Base-by-base conservation (phyloP, 2,888 invertebrate genomes). In the Perizoma affinitatum region DNA sequence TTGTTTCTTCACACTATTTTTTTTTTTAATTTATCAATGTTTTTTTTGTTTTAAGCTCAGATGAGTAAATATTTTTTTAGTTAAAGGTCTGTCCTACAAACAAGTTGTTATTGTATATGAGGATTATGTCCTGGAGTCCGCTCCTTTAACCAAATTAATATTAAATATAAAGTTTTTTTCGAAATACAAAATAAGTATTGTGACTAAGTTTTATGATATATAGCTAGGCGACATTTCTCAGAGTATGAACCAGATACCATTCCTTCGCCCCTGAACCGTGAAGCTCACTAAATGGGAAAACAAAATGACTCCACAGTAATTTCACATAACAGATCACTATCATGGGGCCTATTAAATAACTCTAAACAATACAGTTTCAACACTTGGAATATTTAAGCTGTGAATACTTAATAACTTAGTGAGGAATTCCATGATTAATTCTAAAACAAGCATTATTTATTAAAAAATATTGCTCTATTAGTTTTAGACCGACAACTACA, bases 221-320 rank as follows among this genome's bases (percentile, higher is more conserved):
- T 36, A 44, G 41, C n/a, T 43, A 22, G 22, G 10, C 10, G 42
- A 40, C n/a, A 47, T 36, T 51, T 63, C 58, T 36, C 0, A 34
- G 49, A 5, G 9, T 48, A 45, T 46, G 51, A 59, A 63, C 58
- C 46, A 1, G 3, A 22, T 55, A 42, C 52, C 41, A 45, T 42
- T 34, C 41, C 62, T 52, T 48, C 33, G 52, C 55, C 48, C 47
- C 41, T 58, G 58, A 63, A 63, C 63, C 58, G 55, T 58, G 55
- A 58, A 52, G 58, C 51, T 42, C 22, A 47, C 63, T 66, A 56
- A 63, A 68, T 63, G 54, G 54, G 58, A 60, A 54, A 69, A 65
- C 65, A 62, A 59, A 64, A 65, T 69, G 67, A 67, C 63, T 69
- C 46, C 33, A 56, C 62, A 63, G 58, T 54, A 60, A 63, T 66